phyloP scores from a whole-genome alignment of 2,797 vertebrate species.

The Poecilia picta region DNA sequence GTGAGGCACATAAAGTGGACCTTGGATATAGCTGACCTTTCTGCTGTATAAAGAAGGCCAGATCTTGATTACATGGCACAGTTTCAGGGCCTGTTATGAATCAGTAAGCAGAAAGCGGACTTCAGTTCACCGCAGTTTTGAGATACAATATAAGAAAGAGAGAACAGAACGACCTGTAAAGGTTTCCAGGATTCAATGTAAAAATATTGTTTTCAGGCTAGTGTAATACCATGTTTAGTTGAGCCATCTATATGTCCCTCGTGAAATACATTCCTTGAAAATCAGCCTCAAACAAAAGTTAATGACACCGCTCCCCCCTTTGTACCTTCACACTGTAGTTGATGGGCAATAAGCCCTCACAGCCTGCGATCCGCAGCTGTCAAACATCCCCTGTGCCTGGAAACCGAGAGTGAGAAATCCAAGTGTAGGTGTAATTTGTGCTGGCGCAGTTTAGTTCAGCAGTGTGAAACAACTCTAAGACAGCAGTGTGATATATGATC shows the following conservation, averaged over 20 bases:
- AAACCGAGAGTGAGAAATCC: conserved; percentile 42
- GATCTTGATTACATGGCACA: conserved; percentile 65
- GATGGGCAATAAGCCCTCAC: conserved; percentile 38
- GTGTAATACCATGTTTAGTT: conserved; percentile 1
- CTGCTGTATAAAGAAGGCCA: conserved; percentile 53
- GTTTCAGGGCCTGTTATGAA: conserved; percentile 64
- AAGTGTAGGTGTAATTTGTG: conserved; percentile 66
- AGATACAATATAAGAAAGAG: conserved; percentile 33
- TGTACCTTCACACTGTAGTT: conserved; percentile 18
- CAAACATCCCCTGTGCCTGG: conserved; percentile 40
- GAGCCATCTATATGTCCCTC: conserved; percentile 23
- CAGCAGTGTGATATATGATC: conserved; percentile 67
- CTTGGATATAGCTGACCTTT: conserved; percentile 69
- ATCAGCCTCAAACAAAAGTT: conserved; percentile 20
- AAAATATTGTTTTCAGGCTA: conserved; percentile 24
- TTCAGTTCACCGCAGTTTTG: conserved; percentile 36
- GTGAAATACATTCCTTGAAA: conserved; percentile 20
- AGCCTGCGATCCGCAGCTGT: conserved; percentile 41
- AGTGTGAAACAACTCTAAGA: conserved; percentile 67
- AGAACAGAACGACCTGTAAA: conserved; percentile 18
- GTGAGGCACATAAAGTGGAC: conserved; percentile 51
- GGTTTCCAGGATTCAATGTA: conserved; percentile 28
- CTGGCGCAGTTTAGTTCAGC: conserved; percentile 68
- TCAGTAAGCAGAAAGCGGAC: conserved; percentile 45
- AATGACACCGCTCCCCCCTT: conserved; percentile 28